Evolutionary conservation across 1,140 invertebrate species (phyloP), one percentile per base, ranked within the genome.

Genomic region (Procambarus virginalis): DNA sequence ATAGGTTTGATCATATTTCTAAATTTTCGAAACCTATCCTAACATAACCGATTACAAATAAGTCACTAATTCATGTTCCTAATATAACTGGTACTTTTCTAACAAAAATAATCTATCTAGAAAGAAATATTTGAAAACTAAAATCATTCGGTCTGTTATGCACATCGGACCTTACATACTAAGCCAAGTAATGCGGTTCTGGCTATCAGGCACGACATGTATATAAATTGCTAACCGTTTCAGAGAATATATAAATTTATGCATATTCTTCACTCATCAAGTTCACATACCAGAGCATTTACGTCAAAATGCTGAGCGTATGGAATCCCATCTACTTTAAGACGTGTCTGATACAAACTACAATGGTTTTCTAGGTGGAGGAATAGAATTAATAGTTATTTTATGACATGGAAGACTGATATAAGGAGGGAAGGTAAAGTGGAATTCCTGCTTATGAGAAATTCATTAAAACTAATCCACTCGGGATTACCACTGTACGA

Each of bases 331-430:
- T 34, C 4, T 34, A 34, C 68, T 73, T 34, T 34, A 73, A 73
- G n/a, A 73, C n/a, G 8, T 34, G 34, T 34, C 34, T 73, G 68
- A 34, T 73, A 34, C 20, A 34, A 34, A 73, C 22, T 34, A 73
- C 68, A 73, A 34, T 9, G 68, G 68, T 73, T 73, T 22, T 73
- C n/a, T 10, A 5, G n/a, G 6, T 34, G 22, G 68, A 34, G 68
- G 34, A 73, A 10, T 73, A 73, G 20, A 73, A 73, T 73, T 34
- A 73, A 73, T 73, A 10, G 4, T 68, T 68, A 20, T 20, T 68
- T 68, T 20, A 73, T 22, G 68, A 73, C 68, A 73, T 73, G 68
- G 68, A 73, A 73, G 68, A 73, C 68, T 73, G 68, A 73, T 73
- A 20, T 73, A 73, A 73, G 68, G 68, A 73, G 68, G 68, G 68